These are phyloP conservation scores for Erythrocercus mccallii DNA, from an alignment of 2,113 vertebrate genomes.

Conservation along the genomic window DNA sequence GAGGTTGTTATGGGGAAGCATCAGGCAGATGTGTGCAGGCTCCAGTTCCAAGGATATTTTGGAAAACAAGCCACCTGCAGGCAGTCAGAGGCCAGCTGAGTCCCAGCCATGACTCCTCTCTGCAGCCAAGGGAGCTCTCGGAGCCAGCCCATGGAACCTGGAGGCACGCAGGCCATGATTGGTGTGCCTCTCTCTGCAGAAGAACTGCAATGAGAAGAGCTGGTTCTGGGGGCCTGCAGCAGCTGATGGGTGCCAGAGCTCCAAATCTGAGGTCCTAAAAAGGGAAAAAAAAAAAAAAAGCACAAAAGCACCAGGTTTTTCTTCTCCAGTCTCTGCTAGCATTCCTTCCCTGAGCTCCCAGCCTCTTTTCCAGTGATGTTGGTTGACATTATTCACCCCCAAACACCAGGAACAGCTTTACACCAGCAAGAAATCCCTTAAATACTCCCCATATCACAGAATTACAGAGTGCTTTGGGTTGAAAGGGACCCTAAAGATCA, in stretches of 20 bases:
- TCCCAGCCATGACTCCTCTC: neutral
- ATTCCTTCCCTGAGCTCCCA: neutral
- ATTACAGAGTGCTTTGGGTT: neutral
- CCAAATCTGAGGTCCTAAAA: neutral
- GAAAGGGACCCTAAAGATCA: neutral
- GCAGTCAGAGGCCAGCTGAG: neutral
- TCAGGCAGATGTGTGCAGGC: neutral
- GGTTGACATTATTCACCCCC: neutral
- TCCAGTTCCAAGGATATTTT: neutral
- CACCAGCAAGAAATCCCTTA: neutral
- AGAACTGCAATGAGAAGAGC: rapidly evolving
- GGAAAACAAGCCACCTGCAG: neutral
- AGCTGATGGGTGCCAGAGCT: neutral
- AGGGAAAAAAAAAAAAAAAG: neutral
- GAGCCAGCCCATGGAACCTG: neutral
- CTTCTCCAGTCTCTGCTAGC: neutral
- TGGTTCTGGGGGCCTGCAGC: neutral
- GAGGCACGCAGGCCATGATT: neutral
- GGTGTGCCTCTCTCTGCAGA: neutral
- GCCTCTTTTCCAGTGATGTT: neutral
- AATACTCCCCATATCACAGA: neutral
- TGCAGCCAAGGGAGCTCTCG: neutral
- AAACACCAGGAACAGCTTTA: neutral
- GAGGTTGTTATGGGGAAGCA: neutral
- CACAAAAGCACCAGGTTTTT: neutral